phyloP scores from a whole-genome alignment of 2,888 invertebrate species.

The Seira ritae region DNA sequence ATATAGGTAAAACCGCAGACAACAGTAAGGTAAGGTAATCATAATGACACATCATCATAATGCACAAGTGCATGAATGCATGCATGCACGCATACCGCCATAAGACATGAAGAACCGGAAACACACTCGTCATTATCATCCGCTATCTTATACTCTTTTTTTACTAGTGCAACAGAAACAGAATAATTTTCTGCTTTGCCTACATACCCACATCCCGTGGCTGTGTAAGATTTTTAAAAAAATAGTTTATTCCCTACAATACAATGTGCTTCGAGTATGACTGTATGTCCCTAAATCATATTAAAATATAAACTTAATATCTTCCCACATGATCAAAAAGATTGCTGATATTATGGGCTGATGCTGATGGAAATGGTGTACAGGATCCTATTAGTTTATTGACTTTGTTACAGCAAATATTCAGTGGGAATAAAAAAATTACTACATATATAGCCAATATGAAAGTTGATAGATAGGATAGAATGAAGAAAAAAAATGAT shows the following conservation, averaged over 20 bases:
- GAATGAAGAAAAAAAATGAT: no score
- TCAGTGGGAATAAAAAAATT: constrained; percentile 16
- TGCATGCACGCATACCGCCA: neutral
- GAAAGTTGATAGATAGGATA: no score
- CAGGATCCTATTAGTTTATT: no score
- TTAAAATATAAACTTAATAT: no score
- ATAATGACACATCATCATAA: constrained; percentile 22
- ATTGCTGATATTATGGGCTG: no score
- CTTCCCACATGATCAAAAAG: no score
- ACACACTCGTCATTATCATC: constrained; percentile 43
- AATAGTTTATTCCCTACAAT: no score
- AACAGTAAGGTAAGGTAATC: constrained; percentile 14
- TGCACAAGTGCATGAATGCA: neutral
- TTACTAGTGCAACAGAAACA: constrained; percentile 1
- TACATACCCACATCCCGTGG: constrained; percentile 31
- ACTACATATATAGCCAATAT: neutral
- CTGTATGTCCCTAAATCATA: no score
- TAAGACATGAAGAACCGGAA: constrained; percentile 49
- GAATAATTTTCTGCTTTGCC: neutral
- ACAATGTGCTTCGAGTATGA: no score
- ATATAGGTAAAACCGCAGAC: neutral
- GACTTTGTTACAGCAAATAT: no score
- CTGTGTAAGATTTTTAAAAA: no score
- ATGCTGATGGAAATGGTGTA: no score
- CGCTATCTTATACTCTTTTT: constrained; percentile 11